Evolutionary conservation across 2,797 vertebrate species (phyloP), one percentile per base, ranked within the genome.

Genomic region (Dryobates pubescens): DNA sequence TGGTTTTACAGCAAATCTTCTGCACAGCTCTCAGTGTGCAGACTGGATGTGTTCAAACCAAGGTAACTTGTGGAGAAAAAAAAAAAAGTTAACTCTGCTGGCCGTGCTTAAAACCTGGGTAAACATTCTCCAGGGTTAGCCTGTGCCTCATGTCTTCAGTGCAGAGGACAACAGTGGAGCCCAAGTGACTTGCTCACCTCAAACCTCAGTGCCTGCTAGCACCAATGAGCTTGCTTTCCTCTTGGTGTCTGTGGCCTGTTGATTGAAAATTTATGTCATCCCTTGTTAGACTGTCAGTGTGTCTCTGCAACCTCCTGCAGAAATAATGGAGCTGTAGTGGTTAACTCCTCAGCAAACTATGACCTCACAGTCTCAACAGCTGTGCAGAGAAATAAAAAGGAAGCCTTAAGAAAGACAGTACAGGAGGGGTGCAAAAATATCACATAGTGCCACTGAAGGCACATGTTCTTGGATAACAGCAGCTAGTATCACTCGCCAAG

Each of bases 131-230:
- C n/a, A 20, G 30, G n/a, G 20, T 58, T 32, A 58, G 57, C 34
- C 23, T 13, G 13, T 51, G 23, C 49, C 22, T 51, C 49, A 51
- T 30, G 38, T 17, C 62, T 63, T 38, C 17, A 62, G 36, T 7
- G 23, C 6, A 17, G 36, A 27, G 17, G 36, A 11, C 7, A 62
- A 27, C 36, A 13, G 62, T 27, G 11, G 26, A 38, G 38, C 38
- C 34, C 34, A 6, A 23, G 24, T 2, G 4, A 13, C 9, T 54
- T 4, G 2, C 4, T 26, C 4, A 1, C 49, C 43, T 26, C 41
- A 4, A 2, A 13, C 41, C 24, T 7, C 41, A 1, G 2, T 1
- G 1, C 17, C 26, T 13, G 10, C 38, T 3, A 0, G n/a, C 10
- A 27, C 51, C 3, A 0, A 41, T 30, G 63, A 30, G 3, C 30